These are phyloP conservation scores for Phalacrocorax carbo DNA, from an alignment of 2,113 vertebrate genomes.

Conservation along the genomic window DNA sequence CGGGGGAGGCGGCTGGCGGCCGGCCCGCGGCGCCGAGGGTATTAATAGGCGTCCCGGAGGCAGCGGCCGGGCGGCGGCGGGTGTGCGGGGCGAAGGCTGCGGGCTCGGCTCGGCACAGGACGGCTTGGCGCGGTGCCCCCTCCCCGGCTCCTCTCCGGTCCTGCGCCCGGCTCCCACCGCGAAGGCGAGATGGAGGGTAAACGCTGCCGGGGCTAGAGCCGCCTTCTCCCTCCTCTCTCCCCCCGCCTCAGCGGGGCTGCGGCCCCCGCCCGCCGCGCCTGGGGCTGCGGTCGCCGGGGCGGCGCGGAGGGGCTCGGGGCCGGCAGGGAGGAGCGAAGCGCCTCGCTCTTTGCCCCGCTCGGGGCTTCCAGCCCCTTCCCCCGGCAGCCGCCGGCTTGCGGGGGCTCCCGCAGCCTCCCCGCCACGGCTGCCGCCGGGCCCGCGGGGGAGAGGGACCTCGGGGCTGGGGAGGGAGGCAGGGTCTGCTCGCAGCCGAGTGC, in stretches of 20 bases:
- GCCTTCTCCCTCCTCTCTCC: background rate
- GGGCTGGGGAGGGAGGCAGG: background rate
- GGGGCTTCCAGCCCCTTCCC: background rate
- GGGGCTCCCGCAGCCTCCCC: background rate
- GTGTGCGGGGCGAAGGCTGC: background rate
- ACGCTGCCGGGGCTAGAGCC: background rate
- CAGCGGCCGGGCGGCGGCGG: background rate
- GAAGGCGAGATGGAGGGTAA: constrained; percentile 62
- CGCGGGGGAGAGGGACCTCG: background rate
- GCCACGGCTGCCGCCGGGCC: accelerated
- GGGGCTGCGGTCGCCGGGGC: background rate
- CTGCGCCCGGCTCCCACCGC: background rate
- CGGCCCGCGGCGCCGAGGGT: background rate
- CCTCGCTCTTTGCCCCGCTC: too few species aligned
- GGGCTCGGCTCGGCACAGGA: background rate
- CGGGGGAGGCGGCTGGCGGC: background rate
- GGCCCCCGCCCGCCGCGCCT: too few species aligned
- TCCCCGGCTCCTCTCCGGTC: too few species aligned
- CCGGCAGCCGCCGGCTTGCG: background rate
- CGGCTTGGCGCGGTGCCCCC: too few species aligned
- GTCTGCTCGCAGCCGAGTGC: background rate
- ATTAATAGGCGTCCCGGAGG: constrained; percentile 35
- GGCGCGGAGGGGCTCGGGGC: too few species aligned
- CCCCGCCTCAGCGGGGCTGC: too few species aligned
- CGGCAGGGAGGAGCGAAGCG: too few species aligned